These are phyloP conservation scores for Mastomys natalensis DNA, from an alignment of 2,113 vertebrate species.

Conservation along the genomic window DNA sequence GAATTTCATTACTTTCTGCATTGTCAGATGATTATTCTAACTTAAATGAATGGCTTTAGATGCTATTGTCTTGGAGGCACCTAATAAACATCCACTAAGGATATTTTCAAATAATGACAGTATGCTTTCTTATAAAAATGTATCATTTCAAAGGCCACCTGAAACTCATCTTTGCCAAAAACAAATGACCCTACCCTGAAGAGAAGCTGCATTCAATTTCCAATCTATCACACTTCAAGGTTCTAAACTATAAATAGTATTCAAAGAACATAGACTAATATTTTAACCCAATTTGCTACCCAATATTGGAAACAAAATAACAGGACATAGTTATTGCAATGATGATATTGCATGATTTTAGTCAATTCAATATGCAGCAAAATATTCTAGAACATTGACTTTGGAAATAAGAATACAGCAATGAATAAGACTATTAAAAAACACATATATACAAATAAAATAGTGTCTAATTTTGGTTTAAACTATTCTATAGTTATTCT, in stretches of 20 bases:
- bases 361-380: not conserved
- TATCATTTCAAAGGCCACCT: not conserved
- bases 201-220: not conserved
- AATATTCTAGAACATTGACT: not conserved
- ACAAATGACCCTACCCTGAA: not conserved
- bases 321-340: not conserved
- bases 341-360: not conserved
- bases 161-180: conserved; percentile 9
- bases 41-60: not conserved
- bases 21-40: not conserved
- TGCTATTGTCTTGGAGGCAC: not conserved
- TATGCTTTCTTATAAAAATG: conserved; percentile 22
- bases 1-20: not conserved
- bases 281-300: not conserved
- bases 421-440: not conserved
- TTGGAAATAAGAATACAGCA: conserved; percentile 5
- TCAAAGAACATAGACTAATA: not conserved
- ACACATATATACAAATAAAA: not conserved
- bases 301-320: not conserved
- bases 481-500: not conserved
- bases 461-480: not conserved
- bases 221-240: not conserved
- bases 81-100: not conserved
- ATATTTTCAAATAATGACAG: not conserved
- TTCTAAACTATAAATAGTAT: not conserved